Conservation (phyloP, 1,140 invertebrate genomes). For the Camponotus floridanus region DNA sequence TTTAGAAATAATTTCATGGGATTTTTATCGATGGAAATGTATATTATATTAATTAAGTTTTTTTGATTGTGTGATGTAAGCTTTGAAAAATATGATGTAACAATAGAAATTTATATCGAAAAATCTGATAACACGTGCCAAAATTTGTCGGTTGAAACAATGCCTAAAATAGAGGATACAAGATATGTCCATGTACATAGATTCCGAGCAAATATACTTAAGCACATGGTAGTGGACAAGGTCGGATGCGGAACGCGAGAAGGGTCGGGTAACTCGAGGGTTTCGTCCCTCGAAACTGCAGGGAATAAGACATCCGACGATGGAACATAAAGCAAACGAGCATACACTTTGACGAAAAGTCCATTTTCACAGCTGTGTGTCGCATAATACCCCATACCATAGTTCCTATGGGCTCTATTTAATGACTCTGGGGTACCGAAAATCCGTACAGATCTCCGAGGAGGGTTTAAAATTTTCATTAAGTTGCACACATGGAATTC, state of each 20-base stretch:
- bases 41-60: neutral
- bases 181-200: neutral
- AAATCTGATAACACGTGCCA: neutral
- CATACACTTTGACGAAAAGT: slow-evolving; percentile 42
- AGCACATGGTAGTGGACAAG: neutral
- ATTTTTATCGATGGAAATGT: neutral
- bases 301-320: slow-evolving; percentile 38
- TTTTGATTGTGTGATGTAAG: neutral
- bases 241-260: slow-evolving; percentile 47
- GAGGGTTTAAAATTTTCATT: slow-evolving; percentile 42
- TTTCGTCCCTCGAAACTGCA: slow-evolving; percentile 66
- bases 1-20: neutral
- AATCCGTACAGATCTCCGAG: neutral
- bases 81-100: neutral
- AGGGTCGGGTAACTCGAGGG: slow-evolving; percentile 73
- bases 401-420: slow-evolving; percentile 62
- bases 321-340: slow-evolving; percentile 13
- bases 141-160: neutral
- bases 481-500: slow-evolving; percentile 35
- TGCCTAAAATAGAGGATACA: neutral
- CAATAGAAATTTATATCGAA: neutral
- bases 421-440: slow-evolving; percentile 55
- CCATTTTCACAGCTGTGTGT: slow-evolving; percentile 75
- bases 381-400: neutral
- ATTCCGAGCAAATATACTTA: slow-evolving; percentile 33